Conservation (phyloP, 2,888 invertebrate species). For the Calameuta filiformis region DNA sequence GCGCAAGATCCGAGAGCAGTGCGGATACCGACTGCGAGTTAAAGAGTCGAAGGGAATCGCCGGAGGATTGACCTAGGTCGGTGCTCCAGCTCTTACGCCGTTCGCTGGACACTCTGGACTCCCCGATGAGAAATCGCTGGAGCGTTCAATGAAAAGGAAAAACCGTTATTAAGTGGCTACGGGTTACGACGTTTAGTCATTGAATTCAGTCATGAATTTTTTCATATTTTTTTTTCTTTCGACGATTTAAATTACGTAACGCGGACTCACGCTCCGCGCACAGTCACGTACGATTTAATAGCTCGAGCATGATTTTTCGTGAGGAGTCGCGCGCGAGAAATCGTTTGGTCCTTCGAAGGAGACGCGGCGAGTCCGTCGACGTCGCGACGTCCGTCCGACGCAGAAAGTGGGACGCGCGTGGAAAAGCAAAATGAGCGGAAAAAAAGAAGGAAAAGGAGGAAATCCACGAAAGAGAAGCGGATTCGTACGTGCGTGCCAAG, state of each 20-base stretch:
- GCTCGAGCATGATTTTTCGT: no score
- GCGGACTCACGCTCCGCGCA: no score
- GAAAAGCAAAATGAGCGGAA: background rate
- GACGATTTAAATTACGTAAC: no score
- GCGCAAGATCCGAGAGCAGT: background rate
- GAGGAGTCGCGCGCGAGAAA: no score
- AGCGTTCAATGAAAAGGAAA: background rate
- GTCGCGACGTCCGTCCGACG: no score
- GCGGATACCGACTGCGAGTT: background rate
- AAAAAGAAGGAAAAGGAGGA: background rate
- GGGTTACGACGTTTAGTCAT: background rate
- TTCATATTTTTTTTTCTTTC: background rate
- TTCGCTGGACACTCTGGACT: background rate
- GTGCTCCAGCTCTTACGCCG: background rate
- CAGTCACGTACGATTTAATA: no score
- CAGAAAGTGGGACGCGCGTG: background rate
- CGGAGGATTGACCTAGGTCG: slow-evolving; percentile 13
- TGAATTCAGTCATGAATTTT: background rate
- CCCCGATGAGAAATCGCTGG: background rate
- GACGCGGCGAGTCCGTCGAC: no score
- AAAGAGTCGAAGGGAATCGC: slow-evolving; percentile 10
- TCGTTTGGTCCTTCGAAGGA: no score
- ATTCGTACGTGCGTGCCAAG: background rate
- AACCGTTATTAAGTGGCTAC: background rate
- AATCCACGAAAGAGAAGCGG: slow-evolving; percentile 8